Conservation (phyloP, 37 sponge, comb jelly and placozoan genomes). For the Oscarella lobularis region DNA sequence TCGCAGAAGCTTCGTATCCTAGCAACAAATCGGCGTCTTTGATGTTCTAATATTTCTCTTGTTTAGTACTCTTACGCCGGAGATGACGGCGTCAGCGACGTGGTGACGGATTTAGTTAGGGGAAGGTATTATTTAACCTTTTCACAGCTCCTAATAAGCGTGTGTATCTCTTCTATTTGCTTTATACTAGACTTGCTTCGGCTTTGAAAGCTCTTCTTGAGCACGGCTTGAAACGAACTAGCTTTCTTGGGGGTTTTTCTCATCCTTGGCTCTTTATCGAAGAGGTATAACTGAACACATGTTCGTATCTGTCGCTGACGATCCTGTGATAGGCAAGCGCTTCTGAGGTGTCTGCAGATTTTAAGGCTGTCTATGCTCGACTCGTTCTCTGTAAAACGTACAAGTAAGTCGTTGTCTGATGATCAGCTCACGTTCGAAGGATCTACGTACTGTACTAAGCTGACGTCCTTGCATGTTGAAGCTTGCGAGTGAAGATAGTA, state of each 20-base stretch:
- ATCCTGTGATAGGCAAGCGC: neutral
- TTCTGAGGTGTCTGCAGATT: slow-evolving; percentile 2
- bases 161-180: neutral
- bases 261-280: slow-evolving; percentile 39
- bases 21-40: no score
- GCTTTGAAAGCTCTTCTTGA: slow-evolving; percentile 21
- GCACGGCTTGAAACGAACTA: slow-evolving; percentile 19
- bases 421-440: no score
- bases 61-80: no score
- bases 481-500: no score
- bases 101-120: no score
- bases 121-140: no score
- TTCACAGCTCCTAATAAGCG: neutral
- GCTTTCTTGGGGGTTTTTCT: slow-evolving; percentile 12
- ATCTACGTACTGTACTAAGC: no score
- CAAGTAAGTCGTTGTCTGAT: slow-evolving; percentile 7
- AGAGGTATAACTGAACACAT: slow-evolving; percentile 6
- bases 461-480: no score
- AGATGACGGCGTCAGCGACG: no score
- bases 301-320: neutral
- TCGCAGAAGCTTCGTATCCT: no score
- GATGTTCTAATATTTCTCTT: no score
- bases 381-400: slow-evolving; percentile 12
- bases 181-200: neutral
- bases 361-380: slow-evolving; percentile 9